These are phyloP conservation scores for Phalanger gymnotis DNA, from an alignment of 2,797 vertebrate species.

Conservation along the genomic window DNA sequence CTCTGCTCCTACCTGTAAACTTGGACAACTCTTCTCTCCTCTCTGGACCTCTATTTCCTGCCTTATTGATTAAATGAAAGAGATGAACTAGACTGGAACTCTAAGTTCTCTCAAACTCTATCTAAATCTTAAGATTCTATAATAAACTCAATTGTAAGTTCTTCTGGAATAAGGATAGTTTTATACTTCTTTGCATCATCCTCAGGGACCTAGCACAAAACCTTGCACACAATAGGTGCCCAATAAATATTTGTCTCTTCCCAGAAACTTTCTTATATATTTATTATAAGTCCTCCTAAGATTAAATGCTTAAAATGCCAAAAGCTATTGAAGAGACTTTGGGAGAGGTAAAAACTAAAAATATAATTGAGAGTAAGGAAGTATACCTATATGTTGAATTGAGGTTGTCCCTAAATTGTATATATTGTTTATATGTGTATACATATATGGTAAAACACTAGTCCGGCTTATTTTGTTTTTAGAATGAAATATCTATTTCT, in stretches of 20 bases:
- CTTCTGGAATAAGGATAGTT: background rate
- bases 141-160: background rate
- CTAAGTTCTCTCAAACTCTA: background rate
- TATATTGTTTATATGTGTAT: background rate
- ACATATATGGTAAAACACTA: background rate
- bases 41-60: background rate
- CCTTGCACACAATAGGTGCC: background rate
- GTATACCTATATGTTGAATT: background rate
- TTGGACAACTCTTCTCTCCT: background rate
- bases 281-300: background rate
- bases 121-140: background rate
- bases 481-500: background rate
- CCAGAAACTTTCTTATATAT: background rate
- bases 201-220: background rate
- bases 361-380: background rate
- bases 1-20: background rate
- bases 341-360: background rate
- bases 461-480: background rate
- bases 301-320: background rate
- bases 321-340: slow-evolving; percentile 22
- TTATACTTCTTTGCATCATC: background rate
- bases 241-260: background rate
- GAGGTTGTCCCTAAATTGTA: background rate
- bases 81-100: background rate
- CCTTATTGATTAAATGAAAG: background rate